Conservation (phyloP, 2,113 vertebrate species). For the Phoenicopterus ruber region DNA sequence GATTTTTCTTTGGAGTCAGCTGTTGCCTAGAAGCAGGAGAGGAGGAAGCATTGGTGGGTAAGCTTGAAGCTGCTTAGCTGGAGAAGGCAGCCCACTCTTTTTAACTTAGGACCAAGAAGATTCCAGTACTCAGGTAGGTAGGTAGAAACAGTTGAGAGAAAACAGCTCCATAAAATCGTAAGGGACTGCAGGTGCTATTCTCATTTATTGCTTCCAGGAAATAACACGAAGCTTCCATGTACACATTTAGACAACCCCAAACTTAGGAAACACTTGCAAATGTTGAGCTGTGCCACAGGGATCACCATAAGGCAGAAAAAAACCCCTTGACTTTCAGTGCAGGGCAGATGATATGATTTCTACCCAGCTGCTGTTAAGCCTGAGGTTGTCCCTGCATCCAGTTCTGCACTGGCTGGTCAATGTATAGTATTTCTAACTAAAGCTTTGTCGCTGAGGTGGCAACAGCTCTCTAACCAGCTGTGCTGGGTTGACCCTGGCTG, state of each 20-base stretch:
- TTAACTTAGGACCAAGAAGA: background rate
- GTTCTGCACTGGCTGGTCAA: background rate
- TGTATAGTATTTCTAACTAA: background rate
- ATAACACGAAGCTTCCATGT: background rate
- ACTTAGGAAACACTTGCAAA: background rate
- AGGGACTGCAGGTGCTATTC: background rate
- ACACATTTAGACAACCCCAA: background rate
- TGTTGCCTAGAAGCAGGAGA: conserved; percentile 23
- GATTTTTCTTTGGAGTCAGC: background rate
- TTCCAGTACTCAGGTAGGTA: background rate
- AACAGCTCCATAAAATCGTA: background rate
- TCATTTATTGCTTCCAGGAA: background rate
- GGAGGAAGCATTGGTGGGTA: background rate
- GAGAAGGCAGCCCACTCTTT: background rate
- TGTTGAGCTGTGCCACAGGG: background rate
- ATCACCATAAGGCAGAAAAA: background rate
- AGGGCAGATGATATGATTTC: background rate
- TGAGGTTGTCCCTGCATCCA: background rate
- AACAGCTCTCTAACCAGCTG: background rate
- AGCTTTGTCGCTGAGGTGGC: background rate
- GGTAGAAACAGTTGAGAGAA: background rate
- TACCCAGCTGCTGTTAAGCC: background rate
- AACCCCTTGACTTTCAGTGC: background rate
- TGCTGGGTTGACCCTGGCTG: too few relatives aligned
- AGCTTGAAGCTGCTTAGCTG: background rate